A percentile compares a stretch with the other conserved stretches of the same genome.
Conservation (phyloP, 2,797 vertebrate genomes). For the Eulemur mongoz region DNA sequence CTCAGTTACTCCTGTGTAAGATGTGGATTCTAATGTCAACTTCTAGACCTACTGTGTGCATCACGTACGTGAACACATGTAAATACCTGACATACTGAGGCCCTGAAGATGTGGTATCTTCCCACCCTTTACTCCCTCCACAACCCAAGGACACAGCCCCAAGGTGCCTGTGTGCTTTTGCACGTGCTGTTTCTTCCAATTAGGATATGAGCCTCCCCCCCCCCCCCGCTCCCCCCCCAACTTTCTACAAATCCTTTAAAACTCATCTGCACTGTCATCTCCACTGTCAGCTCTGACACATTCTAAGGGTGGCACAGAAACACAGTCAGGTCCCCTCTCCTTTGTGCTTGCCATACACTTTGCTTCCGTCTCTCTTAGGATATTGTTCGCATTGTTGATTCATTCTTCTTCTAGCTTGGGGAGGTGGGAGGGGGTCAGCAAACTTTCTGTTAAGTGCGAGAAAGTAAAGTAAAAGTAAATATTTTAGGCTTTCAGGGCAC, state of each 20-base stretch:
- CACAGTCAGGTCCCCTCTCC: neutral
- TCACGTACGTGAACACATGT: fast-evolving
- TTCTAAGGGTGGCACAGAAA: fast-evolving
- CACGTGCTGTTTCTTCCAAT: fast-evolving
- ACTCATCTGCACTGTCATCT: neutral
- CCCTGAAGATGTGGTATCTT: neutral
- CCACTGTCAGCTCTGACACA: fast-evolving
- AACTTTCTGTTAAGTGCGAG: neutral
- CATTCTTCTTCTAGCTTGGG: neutral
- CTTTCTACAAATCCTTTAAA: neutral
- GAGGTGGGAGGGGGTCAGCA: neutral
- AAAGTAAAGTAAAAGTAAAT: neutral
- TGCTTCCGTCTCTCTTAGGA: neutral
- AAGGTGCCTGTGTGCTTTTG: neutral
- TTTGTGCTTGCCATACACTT: fast-evolving
- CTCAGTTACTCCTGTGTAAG: neutral
- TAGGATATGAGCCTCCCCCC: neutral
- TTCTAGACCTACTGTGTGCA: neutral
- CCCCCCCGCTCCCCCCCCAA: neutral
- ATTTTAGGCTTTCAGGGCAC: neutral
- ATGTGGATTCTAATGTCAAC: neutral
- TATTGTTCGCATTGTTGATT: neutral
- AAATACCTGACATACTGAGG: neutral
- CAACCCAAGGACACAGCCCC: neutral
- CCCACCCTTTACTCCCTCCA: neutral